Evolutionary conservation across 2,888 invertebrate species (phyloP).

Genomic region (Tipula lateralis): DNA sequence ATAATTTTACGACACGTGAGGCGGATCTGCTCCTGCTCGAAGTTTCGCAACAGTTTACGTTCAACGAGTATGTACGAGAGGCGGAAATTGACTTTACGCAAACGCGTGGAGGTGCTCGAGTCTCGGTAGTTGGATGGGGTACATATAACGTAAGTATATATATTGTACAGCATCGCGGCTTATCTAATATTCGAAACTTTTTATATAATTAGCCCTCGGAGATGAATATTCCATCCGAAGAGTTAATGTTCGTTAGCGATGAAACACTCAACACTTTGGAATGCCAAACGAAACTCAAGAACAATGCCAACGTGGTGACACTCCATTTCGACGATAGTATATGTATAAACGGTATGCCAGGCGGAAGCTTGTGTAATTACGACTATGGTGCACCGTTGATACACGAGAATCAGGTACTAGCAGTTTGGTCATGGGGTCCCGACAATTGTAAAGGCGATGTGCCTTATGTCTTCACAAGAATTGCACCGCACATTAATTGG

Average conservation of each 20-base stretch:
- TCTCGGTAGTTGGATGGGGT: background rate
- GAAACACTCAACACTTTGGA: background rate
- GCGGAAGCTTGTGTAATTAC: background rate
- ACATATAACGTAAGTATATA: background rate
- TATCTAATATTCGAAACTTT: too few species aligned
- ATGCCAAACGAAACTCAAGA: background rate
- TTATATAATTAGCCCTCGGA: too few species aligned
- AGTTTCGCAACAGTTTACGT: background rate
- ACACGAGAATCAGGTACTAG: background rate
- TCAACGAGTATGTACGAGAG: background rate
- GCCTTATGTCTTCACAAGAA: background rate
- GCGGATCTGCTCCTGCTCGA: background rate
- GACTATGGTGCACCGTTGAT: background rate
- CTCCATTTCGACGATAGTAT: background rate
- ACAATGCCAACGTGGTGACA: background rate
- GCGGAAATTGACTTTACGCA: background rate
- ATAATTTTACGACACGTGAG: background rate
- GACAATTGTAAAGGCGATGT: background rate
- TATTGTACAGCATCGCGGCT: too few species aligned
- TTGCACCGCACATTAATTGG: background rate
- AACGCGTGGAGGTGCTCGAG: background rate
- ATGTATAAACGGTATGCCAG: background rate
- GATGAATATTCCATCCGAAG: background rate
- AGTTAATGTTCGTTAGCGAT: background rate
- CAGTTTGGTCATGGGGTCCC: background rate